These are phyloP conservation scores for Orgyia antiqua DNA, from an alignment of 2,888 invertebrate genomes.

Conservation along the genomic window DNA sequence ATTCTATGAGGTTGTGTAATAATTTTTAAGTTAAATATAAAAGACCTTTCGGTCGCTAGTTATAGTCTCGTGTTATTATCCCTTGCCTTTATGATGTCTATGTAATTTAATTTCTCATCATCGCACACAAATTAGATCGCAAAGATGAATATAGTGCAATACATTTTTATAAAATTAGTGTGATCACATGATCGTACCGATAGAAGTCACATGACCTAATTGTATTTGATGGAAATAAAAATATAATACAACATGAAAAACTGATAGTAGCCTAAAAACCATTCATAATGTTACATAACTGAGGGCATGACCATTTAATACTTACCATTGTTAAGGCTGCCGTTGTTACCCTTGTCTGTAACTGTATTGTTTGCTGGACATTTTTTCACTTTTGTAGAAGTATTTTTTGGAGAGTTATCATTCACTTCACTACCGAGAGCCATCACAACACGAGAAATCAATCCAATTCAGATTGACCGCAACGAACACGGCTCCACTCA, in stretches of 20 bases:
- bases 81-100: no score
- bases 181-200: slow-evolving; percentile 55
- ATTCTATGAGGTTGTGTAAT: slow-evolving; percentile 48
- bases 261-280: slow-evolving; percentile 33
- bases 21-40: no score
- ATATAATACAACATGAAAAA: slow-evolving; percentile 30
- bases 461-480: slow-evolving; percentile 70
- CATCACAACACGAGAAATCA: slow-evolving; percentile 78
- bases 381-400: slow-evolving; percentile 73
- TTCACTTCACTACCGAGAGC: slow-evolving; percentile 79
- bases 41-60: no score
- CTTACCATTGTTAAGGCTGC: slow-evolving; percentile 72
- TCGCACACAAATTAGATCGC: no score
- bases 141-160: not conserved
- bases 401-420: slow-evolving; percentile 70
- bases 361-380: slow-evolving; percentile 59
- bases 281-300: slow-evolving; percentile 71
- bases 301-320: slow-evolving; percentile 57
- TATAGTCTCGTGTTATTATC: no score
- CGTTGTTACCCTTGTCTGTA: slow-evolving; percentile 59
- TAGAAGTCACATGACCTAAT: slow-evolving; percentile 57
- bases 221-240: slow-evolving; percentile 32
- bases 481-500: slow-evolving; percentile 71
- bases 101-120: no score
- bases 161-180: slow-evolving; percentile 15